Evolutionary conservation across 2,888 invertebrate species (phyloP).

Genomic region (Drosophila longiperda): DNA sequence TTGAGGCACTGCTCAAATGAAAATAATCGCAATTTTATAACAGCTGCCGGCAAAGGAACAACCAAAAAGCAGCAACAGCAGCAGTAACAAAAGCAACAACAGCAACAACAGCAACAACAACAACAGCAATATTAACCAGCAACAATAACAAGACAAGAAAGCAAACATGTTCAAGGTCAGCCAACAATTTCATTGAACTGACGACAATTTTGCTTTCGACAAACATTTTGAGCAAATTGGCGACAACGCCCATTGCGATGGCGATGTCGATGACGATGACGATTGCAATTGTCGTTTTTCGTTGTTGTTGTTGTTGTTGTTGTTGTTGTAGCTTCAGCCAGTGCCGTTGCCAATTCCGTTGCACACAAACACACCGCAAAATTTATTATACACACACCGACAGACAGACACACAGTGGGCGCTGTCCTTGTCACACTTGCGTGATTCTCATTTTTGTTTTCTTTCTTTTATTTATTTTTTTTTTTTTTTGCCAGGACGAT

Average conservation of each 20-base stretch:
- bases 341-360: slow-evolving; percentile 40
- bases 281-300: slow-evolving; percentile 8
- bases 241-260: slow-evolving; percentile 49
- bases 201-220: slow-evolving; percentile 34
- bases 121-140: slow-evolving; percentile 1
- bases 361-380: slow-evolving; percentile 43
- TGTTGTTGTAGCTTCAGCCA: background rate
- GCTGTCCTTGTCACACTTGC: slow-evolving; percentile 53
- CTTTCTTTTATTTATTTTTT: background rate
- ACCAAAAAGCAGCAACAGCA: slow-evolving; percentile 6
- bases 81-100: background rate
- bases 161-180: slow-evolving; percentile 68
- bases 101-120: background rate
- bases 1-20: slow-evolving; percentile 53
- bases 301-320: background rate
- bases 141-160: slow-evolving; percentile 17
- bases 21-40: slow-evolving; percentile 47
- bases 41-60: slow-evolving; percentile 53
- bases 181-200: slow-evolving; percentile 72
- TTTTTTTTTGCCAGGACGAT: slow-evolving; percentile 9
- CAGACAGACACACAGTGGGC: slow-evolving; percentile 10
- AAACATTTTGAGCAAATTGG: slow-evolving; percentile 39
- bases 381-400: slow-evolving; percentile 56
- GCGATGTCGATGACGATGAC: slow-evolving; percentile 10
- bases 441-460: slow-evolving; percentile 8